Percentiles rank a stretch among this genome's conserved stretches.
Evolutionary conservation across 2,888 invertebrate species (phyloP).

Genomic region (Synergus umbraculus): DNA sequence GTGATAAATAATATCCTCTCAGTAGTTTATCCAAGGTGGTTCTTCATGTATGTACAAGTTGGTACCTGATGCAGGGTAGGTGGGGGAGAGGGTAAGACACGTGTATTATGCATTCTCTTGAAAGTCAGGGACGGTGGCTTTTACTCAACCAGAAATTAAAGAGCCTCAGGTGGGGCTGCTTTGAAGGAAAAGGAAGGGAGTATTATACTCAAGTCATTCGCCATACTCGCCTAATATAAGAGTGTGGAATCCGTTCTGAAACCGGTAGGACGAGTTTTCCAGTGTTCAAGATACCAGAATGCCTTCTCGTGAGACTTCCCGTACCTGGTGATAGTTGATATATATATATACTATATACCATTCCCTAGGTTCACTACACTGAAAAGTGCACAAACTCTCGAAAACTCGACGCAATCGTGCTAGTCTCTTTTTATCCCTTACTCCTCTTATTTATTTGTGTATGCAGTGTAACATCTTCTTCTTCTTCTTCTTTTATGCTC

Average conservation of each 20-base stretch:
- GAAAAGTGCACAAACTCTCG: slow-evolving; percentile 23
- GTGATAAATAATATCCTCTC: background rate
- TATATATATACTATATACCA: background rate
- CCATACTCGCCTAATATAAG: background rate
- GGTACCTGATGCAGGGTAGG: too few relatives aligned
- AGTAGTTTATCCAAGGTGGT: background rate
- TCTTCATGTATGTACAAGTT: background rate
- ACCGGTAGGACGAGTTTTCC: slow-evolving; percentile 37
- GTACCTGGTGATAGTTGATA: background rate
- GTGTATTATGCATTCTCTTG: background rate
- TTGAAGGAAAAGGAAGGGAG: background rate
- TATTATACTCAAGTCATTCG: background rate
- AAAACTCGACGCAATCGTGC: slow-evolving; percentile 22
- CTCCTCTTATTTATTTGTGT: background rate
- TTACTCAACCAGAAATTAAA: slow-evolving; percentile 33
- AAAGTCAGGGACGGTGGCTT: slow-evolving; percentile 30
- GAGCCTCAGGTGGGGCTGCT: background rate
- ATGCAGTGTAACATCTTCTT: background rate
- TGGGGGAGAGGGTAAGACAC: background rate
- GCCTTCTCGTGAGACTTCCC: slow-evolving; percentile 36
- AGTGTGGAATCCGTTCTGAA: slow-evolving; percentile 36
- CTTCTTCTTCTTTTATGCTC: background rate
- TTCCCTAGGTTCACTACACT: slow-evolving; percentile 38
- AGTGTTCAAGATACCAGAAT: background rate
- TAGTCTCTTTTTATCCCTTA: background rate